phyloP scores from a whole-genome alignment of 2,888 invertebrate genomes.

The Tetanocera ferruginea region DNA sequence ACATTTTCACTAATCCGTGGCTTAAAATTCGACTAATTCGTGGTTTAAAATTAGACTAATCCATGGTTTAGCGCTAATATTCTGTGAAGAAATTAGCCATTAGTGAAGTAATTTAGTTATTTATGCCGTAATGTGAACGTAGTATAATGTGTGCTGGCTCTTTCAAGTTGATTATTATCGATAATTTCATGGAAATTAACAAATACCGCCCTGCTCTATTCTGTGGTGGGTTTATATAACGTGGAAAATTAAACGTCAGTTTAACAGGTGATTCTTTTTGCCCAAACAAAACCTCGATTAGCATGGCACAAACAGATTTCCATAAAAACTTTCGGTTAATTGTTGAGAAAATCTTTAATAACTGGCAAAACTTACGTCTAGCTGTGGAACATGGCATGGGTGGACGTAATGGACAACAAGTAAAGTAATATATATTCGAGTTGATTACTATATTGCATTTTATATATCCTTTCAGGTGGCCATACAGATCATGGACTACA shows the following conservation, averaged over 20 bases:
- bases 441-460: neutral
- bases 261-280: neutral
- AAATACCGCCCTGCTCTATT: neutral
- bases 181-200: neutral
- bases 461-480: constrained; percentile 73
- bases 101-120: too few species aligned
- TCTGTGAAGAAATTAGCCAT: too few species aligned
- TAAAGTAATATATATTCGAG: constrained; percentile 56
- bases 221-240: constrained; percentile 11
- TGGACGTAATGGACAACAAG: constrained; percentile 78
- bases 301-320: constrained; percentile 55
- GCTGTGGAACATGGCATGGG: constrained; percentile 84
- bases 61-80: too few species aligned
- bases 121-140: too few species aligned
- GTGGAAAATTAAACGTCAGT: neutral
- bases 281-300: constrained; percentile 11
- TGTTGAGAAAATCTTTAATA: constrained; percentile 78
- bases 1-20: too few species aligned
- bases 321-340: constrained; percentile 72
- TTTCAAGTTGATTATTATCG: too few species aligned
- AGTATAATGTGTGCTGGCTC: too few species aligned
- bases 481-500: constrained; percentile 76
- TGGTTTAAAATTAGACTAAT: too few species aligned
- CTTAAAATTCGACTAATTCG: too few species aligned
- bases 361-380: constrained; percentile 79